Conservation (phyloP, 2,888 invertebrate species). For the Sipha maydis region DNA sequence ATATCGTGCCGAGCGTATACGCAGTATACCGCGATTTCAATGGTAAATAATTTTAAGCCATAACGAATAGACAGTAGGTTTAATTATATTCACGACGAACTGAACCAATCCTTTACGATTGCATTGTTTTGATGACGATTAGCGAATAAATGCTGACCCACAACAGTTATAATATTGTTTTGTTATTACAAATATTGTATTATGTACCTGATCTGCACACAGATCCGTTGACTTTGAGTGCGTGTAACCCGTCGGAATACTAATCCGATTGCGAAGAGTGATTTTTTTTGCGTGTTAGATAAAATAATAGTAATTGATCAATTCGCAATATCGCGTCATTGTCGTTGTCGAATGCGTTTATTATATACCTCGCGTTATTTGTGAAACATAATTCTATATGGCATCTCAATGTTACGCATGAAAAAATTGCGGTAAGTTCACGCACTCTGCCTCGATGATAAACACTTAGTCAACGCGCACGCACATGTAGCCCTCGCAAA, state of each 20-base stretch:
- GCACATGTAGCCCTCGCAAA: not conserved
- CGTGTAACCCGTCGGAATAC: not conserved
- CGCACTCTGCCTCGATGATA: not conserved
- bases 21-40: no score
- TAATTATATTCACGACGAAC: no score
- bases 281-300: constrained; percentile 13
- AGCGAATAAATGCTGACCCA: not conserved
- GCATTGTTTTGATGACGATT: no score
- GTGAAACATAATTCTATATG: not conserved
- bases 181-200: not conserved
- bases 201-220: constrained; percentile 27
- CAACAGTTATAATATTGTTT: not conserved
- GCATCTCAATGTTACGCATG: constrained; percentile 34
- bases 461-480: not conserved
- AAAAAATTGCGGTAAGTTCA: not conserved
- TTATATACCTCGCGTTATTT: not conserved
- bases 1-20: no score
- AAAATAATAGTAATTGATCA: not conserved
- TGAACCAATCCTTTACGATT: no score
- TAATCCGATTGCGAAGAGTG: not conserved
- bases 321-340: not conserved
- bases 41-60: no score
- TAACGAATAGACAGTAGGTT: no score
- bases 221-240: constrained; percentile 28
- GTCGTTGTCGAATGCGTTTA: no score